Base-by-base conservation (phyloP, 2,113 vertebrate species). In the Lontra canadensis region DNA sequence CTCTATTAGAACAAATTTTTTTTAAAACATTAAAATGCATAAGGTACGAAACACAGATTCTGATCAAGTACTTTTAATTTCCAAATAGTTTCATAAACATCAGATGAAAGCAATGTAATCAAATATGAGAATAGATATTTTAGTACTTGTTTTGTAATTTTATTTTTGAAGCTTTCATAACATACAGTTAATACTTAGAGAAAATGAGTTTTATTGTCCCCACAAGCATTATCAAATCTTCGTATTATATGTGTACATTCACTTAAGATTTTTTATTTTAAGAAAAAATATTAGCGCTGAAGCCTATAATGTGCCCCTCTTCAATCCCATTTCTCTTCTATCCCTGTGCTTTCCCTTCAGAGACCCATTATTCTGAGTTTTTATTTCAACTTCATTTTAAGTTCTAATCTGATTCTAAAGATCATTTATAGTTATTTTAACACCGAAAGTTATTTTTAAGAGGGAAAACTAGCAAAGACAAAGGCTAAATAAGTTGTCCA, bases 341-440 rank as follows among this genome's bases (percentile, higher is more conserved):
- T 49, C 34, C 31, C 55, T 69, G 76, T 57, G 55, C 15, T 87
- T 90, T 84, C 44, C 47, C 49, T 31, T 13, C 31, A 61, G 52
- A 49, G 26, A 80, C 29, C 67, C 49, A 49, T 71, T 86, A 79
- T 15, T 57, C 47, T 67, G 85, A 83, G 59, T 69, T 83, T 93
- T 76, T 65, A 93, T 91, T 86, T 57, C 61, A 91, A 86, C 18
- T 78, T 83, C 57, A 88, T 44, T 92, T 86, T 93, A 95, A 87
- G 80, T 93, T 94, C 4, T 83, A 83, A 94, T 73, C 92, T 61
- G 29, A 9, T 83, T 90, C 59, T 52, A 94, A 55, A 42, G 57
- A 89, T 76, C 71, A 94, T 21, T 57, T 57, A n/a, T 49, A 87
- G 76, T 95, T 80, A 90, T 86, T n/a, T 90, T 89, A 87, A 89